Base-by-base conservation (phyloP, 2,797 vertebrate genomes). In the Semotilus atromaculatus region DNA sequence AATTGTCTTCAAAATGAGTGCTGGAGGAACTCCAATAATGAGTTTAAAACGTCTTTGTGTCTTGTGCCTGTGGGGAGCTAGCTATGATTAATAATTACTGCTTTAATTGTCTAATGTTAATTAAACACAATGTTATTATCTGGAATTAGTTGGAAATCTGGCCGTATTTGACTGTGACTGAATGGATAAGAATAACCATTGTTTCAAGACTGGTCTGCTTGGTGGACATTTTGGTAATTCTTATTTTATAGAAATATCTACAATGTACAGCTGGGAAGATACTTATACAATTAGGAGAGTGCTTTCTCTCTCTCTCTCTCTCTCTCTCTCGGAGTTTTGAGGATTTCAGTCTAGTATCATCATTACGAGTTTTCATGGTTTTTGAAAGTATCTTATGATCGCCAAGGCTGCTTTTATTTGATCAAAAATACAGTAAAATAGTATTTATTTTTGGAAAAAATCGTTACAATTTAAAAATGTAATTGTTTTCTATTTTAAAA, bases 101-200 rank as follows among this genome's bases (percentile, higher is more conserved):
- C 84, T 88, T 86, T 87, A 90, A 90, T 90, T 88, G 80, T 89
- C 38, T 86, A 90, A 84, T 87, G 84, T 88, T 90, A 86, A 89
- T 90, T 88, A 87, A 85, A 90, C 87, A 87, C 86, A 85, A 85
- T 89, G 86, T 89, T 88, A 87, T 88, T 84, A 83, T 88, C 88
- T 85, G 67, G 79, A 86, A 90, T 88, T 84, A 87, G 72, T 72
- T 74, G 58, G 71, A 85, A 83, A 90, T 88, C 82, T 86, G 68
- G 53, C 62, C 36, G 48, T 29, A 70, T 82, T 68, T 83, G 72
- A 88, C 86, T 88, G 70, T 77, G 74, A 85, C 73, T 71, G 70
- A 82, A 64, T 67, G 70, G 66, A 70, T 67, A 68, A 84, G 80
- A 82, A 84, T 84, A 66, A 53, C 5, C 19, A 55, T 51, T 19